Percentiles rank a stretch among this genome's conserved stretches.
These are phyloP conservation scores for Watsonalla binaria DNA, from an alignment of 2,888 invertebrate genomes.

Conservation along the genomic window DNA sequence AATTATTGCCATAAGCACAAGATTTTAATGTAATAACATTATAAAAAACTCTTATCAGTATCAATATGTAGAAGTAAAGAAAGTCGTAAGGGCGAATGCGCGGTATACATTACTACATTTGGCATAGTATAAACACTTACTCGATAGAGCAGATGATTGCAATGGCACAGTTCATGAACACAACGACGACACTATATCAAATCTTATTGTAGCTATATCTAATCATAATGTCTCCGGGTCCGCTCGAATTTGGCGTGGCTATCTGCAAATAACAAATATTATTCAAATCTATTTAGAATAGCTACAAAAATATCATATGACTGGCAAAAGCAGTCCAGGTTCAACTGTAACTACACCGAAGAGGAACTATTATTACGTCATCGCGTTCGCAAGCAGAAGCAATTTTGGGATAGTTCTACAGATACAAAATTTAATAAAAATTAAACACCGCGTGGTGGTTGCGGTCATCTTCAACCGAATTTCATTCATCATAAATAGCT, in stretches of 20 bases:
- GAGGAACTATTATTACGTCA: too few relatives aligned
- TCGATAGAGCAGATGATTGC: constrained; percentile 13
- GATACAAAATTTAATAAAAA: too few relatives aligned
- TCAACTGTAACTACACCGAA: too few relatives aligned
- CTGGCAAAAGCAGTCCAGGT: too few relatives aligned
- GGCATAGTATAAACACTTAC: constrained; percentile 15
- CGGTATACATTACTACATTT: constrained; percentile 20
- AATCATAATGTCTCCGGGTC: constrained; percentile 15
- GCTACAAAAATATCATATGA: too few relatives aligned
- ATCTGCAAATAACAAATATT: constrained; percentile 25
- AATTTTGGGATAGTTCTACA: too few relatives aligned
- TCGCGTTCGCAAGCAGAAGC: too few relatives aligned
- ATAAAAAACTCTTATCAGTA: constrained; percentile 7
- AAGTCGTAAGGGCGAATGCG: constrained; percentile 14
- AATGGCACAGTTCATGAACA: constrained; percentile 24
- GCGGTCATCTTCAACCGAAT: too few relatives aligned
- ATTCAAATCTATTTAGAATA: too few relatives aligned
- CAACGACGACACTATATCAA: constrained; percentile 19
- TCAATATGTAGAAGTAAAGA: constrained; percentile 9
- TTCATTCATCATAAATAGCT: too few relatives aligned
- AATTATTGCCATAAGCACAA: constrained; percentile 17
- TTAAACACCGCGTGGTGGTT: too few relatives aligned
- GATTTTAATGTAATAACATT: constrained; percentile 1
- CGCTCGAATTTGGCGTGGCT: constrained; percentile 20
- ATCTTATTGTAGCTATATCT: constrained; percentile 7